Evolutionary conservation across 2,797 vertebrate genomes (phyloP).

Genomic region (Jordanella pulchra): DNA sequence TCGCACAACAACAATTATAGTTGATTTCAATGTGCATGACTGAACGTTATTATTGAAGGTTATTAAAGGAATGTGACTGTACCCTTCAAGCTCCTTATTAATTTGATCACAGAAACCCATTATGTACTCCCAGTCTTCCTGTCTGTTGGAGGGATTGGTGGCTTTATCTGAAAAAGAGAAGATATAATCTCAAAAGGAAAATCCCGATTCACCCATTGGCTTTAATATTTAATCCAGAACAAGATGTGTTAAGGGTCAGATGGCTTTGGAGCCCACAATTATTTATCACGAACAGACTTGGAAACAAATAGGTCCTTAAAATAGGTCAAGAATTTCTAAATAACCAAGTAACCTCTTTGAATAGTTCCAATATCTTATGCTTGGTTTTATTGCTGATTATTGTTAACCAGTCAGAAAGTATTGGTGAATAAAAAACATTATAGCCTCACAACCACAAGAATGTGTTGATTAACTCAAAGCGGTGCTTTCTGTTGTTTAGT

Average conservation of each 20-base stretch:
- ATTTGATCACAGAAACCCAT: constrained; percentile 97
- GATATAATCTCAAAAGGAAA: not conserved
- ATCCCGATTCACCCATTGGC: not conserved
- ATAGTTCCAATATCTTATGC: not conserved
- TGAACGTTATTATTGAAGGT: not conserved
- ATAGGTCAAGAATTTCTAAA: not conserved
- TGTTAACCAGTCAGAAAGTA: not conserved
- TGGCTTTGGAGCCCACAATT: no score
- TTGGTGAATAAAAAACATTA: not conserved
- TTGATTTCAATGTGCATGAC: constrained; percentile 9
- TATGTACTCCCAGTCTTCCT: constrained; percentile 96
- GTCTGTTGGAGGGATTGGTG: constrained; percentile 91
- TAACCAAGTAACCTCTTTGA: not conserved
- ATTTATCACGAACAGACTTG: not conserved
- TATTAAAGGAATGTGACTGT: constrained; percentile 46
- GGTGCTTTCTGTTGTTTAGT: not conserved
- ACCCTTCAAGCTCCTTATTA: constrained; percentile 97
- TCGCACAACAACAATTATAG: constrained; percentile 13
- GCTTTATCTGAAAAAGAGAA: constrained; percentile 86
- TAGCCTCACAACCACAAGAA: not conserved
- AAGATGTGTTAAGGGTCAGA: not conserved
- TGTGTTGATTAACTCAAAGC: not conserved
- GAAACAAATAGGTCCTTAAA: not conserved
- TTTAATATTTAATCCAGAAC: not conserved
- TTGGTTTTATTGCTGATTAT: not conserved